Evolutionary conservation across 1,140 invertebrate genomes (phyloP), one percentile per base, ranked within the genome.

Genomic region (Meteorus sp.): DNA sequence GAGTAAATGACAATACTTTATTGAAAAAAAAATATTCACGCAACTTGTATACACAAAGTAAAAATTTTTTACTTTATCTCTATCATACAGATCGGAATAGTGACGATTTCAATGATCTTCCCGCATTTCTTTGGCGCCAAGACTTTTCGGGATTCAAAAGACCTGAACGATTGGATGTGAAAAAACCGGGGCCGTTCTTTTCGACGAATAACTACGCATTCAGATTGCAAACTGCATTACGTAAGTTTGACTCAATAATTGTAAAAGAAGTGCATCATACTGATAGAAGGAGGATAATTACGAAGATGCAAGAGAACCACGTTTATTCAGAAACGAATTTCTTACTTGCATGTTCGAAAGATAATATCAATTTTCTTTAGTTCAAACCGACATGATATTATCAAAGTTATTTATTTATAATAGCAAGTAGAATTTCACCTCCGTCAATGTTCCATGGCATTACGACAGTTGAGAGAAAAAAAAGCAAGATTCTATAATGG

Each of bases 161-260:
- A 65, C 85, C 86, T 57, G 93, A 95, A 82, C 84, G 93, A 66
- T 82, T 95, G 33, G 93, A 95, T 79, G 93, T 95, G n/a, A 96
- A 96, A 79, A 96, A 96, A 82, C 93, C 94, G 2, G 93, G 94
- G 27, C 93, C 94, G 19, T 85, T 83, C 41, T 87, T 89, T 76
- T 84, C 83, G 50, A 83, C 83, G 1, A 86, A 83, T 71, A 85
- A 85, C 71, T 84, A 79, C 58, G 81, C 80, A 25, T 84, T 85
- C 39, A 79, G 81, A 61, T 68, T 63, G 20, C 70, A 75, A 59
- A 64, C 67, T 17, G 6, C 52, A 7, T 11, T 41, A 22, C 43
- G 67, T 66, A 51, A 58, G 60, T 61, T 7, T 39, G 33, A 47
- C n/a, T n/a, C n/a, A n/a, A n/a, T n/a, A n/a, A n/a, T n/a, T n/a